Evolutionary conservation across 2,888 invertebrate genomes (phyloP).

Genomic region (Amphipoea lucens): DNA sequence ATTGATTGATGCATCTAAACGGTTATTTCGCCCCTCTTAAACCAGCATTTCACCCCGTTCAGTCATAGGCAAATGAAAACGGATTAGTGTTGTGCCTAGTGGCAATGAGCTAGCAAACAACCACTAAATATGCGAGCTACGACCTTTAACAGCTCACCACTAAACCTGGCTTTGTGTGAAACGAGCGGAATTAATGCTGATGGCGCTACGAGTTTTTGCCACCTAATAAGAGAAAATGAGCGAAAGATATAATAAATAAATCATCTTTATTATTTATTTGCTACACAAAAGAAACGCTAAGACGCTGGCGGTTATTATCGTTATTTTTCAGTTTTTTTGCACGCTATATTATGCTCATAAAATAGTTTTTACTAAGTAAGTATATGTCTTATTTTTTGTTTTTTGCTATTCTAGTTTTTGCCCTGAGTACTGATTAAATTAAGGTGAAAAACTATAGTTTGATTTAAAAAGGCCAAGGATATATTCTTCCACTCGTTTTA

Average conservation of each 20-base stretch:
- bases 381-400: not conserved
- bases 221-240: constrained; percentile 49
- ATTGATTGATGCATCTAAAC: constrained; percentile 35
- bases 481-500: not conserved
- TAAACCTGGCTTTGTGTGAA: constrained; percentile 59
- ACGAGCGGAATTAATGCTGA: constrained; percentile 48
- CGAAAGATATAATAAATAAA: constrained; percentile 41
- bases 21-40: constrained; percentile 16
- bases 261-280: constrained; percentile 51
- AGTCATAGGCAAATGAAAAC: constrained; percentile 52
- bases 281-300: constrained; percentile 20
- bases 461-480: not conserved
- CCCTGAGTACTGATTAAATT: not conserved
- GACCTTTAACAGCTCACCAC: constrained; percentile 51
- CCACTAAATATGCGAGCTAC: constrained; percentile 56
- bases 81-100: constrained; percentile 54
- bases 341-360: not conserved
- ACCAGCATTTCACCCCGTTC: constrained; percentile 31
- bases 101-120: constrained; percentile 56
- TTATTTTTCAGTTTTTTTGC: constrained; percentile 22
- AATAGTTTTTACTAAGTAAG: not conserved
- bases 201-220: constrained; percentile 35
- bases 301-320: constrained; percentile 20
- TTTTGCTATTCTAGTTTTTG: not conserved
- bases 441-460: not conserved